Percentiles rank a stretch among this genome's conserved stretches.
These are phyloP conservation scores for Bombylius major DNA, from an alignment of 2,888 invertebrate genomes.

Conservation along the genomic window DNA sequence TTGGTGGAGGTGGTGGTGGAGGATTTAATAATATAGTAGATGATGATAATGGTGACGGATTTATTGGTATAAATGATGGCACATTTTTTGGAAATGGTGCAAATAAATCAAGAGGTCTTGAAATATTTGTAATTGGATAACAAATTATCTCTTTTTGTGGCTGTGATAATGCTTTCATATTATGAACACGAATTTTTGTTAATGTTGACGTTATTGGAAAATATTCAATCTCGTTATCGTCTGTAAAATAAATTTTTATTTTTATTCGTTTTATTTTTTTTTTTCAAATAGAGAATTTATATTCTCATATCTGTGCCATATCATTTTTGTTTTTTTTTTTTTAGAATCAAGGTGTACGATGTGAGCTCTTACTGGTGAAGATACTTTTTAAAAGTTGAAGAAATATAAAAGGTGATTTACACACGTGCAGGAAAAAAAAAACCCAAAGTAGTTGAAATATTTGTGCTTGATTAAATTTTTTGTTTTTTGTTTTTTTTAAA, in stretches of 20 bases:
- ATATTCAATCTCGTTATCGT: constrained; percentile 63
- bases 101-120: constrained; percentile 36
- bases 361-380: too few species aligned
- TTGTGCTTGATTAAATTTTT: too few species aligned
- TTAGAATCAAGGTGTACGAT: too few species aligned
- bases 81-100: constrained; percentile 47
- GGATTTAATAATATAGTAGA: constrained; percentile 44
- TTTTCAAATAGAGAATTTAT: neutral
- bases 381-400: too few species aligned
- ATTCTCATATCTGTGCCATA: neutral
- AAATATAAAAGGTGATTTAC: too few species aligned
- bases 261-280: neutral
- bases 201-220: constrained; percentile 69
- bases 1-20: constrained; percentile 53
- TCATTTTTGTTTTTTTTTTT: neutral
- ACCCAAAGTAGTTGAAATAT: too few species aligned
- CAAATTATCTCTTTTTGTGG: constrained; percentile 45
- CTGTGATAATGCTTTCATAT: constrained; percentile 30
- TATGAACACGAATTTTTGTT: constrained; percentile 67
- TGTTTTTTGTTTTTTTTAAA: too few species aligned
- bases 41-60: constrained; percentile 36
- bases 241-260: constrained; percentile 42
- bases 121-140: constrained; percentile 43
- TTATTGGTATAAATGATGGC: constrained; percentile 42
- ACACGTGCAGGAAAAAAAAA: too few species aligned